A percentile compares a stretch with the other conserved stretches of the same genome.
Conservation (phyloP, 2,113 vertebrate genomes). For the Xenotilapia longispinis region DNA sequence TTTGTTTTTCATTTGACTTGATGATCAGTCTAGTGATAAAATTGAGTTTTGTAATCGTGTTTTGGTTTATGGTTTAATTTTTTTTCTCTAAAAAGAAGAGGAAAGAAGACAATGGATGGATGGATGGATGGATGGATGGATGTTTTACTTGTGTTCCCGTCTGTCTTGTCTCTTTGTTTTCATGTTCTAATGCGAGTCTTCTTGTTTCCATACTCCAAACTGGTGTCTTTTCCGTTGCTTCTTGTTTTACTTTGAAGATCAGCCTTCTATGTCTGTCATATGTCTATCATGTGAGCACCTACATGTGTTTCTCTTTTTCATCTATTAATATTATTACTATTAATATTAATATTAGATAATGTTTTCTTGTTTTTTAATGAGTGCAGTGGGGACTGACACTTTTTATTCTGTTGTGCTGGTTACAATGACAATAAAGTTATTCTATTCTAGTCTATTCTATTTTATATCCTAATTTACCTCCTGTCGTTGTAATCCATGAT, state of each 20-base stretch:
- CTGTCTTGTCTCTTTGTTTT: background rate
- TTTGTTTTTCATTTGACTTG: background rate
- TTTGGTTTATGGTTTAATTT: background rate
- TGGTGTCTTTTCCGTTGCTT: background rate
- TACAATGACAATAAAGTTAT: background rate
- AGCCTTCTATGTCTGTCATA: background rate
- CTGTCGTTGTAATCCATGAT: background rate
- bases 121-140: background rate
- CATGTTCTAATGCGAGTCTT: background rate
- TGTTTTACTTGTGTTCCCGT: background rate
- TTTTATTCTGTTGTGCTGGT: background rate
- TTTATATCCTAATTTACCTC: background rate
- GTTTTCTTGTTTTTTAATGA: background rate
- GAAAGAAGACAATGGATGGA: background rate
- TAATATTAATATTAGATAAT: background rate
- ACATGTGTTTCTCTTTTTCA: background rate
- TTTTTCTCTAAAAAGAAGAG: background rate
- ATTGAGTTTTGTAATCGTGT: background rate
- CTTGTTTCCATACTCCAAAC: accelerated
- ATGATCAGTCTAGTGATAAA: background rate
- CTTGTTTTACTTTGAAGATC: background rate
- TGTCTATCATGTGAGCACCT: background rate
- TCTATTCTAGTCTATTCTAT: background rate
- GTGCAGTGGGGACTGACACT: accelerated
- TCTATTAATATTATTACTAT: background rate